Base-by-base conservation (phyloP, 1,140 invertebrate genomes). In the Oscheius sp. region DNA sequence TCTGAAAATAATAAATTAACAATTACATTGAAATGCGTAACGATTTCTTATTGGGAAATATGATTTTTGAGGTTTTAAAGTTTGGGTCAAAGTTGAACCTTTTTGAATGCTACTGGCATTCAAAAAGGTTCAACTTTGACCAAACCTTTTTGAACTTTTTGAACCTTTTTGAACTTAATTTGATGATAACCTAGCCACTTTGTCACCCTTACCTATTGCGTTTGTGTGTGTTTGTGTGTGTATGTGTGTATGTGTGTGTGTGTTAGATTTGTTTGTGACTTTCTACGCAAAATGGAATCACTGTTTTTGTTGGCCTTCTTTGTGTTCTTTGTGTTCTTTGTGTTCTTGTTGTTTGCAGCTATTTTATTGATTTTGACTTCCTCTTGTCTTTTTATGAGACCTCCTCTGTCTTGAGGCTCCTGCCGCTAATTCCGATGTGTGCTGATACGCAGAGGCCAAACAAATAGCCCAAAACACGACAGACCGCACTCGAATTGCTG, bases 361-460 rank as follows among this genome's bases (percentile, higher is more conserved):
- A n/a, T n/a, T n/a, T n/a, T n/a, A n/a, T n/a, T n/a, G n/a, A n/a
- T n/a, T n/a, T n/a, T n/a, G n/a, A n/a, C n/a, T n/a, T n/a, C n/a
- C n/a, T n/a, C n/a, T n/a, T n/a, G n/a, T n/a, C n/a, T n/a, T n/a
- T n/a, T n/a, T n/a, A n/a, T n/a, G n/a, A n/a, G n/a, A n/a, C n/a
- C n/a, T n/a, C n/a, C n/a, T n/a, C n/a, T n/a, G n/a, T n/a, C n/a
- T n/a, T n/a, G n/a, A n/a, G n/a, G n/a, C n/a, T n/a, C n/a, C n/a
- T n/a, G n/a, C n/a, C n/a, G n/a, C n/a, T n/a, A n/a, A 10, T n/a
- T 42, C 38, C 10, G n/a, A 4, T 55, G 49, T 55, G 49, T 55
- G 49, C 49, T 55, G 49, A 55, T 55, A 55, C 49, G 49, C 15
- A 42, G 49, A 7, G 23, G 49, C 49, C 49, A 55, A 55, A 55